Base-by-base conservation (phyloP, 1,140 invertebrate genomes). In the Magallana gigas region DNA sequence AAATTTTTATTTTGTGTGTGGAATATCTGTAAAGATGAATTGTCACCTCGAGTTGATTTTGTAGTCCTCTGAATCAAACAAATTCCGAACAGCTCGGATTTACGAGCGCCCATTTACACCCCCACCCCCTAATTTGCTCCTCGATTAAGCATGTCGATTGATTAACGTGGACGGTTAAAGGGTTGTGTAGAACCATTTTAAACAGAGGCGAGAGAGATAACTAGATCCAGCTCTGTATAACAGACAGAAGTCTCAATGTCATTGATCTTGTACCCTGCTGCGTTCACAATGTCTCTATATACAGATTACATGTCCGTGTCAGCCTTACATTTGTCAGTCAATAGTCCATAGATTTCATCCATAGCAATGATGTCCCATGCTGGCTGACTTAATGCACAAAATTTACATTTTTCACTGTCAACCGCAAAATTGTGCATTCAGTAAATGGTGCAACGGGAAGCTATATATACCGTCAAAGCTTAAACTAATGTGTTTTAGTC, bases 121-220 rank as follows among this genome's bases (percentile, higher is more conserved):
- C 36, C 68, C 68, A 29, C 12, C 68, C 68, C 68, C 29, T 29
- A 76, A 76, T 76, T 76, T 76, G 9, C 8, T 18, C 36, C 18
- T 76, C 36, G 68, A 76, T 76, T 76, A 76, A 36, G 68, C 5
- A 29, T 76, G 23, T 76, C 23, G 12, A 76, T 76, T 76, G 68
- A 76, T 76, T 76, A 76, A 29, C 11, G 5, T 29, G 68, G 68
- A 11, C 68, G 29, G 23, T 76, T 36, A 76, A 36, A 76, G 68
- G 68, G 68, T 9, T 12, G 23, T 76, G 18, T 36, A 23, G 23
- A 11, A 29, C 23, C 29, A 76, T 76, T 76, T 76, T 76, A 76
- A 29, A 76, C 7, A 48, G 68, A 29, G 18, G 23, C 18, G 18
- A 76, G 11, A 76, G 36, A 48, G 3, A 48, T 48, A 1, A 48